Evolutionary conservation across 2,797 vertebrate species (phyloP).

Genomic region (Clarias laeviceps): DNA sequence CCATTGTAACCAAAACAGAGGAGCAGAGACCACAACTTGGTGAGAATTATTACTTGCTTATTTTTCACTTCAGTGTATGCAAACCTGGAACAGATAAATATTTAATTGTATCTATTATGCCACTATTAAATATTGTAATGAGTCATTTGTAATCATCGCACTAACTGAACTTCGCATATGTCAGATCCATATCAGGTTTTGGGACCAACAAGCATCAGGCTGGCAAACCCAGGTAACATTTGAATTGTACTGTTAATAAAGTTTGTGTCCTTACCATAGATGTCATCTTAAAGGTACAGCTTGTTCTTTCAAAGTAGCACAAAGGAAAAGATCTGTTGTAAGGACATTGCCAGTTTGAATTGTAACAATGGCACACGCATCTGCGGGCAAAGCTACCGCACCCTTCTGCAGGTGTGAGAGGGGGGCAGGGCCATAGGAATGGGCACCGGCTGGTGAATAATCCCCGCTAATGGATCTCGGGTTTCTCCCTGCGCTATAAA

Average conservation of each 20-base stretch:
- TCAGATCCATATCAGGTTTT: slow-evolving; percentile 88
- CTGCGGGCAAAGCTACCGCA: no score
- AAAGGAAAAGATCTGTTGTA: not conserved
- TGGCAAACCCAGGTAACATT: slow-evolving; percentile 84
- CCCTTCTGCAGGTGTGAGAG: no score
- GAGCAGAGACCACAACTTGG: slow-evolving; percentile 85
- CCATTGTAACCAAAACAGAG: slow-evolving; percentile 84
- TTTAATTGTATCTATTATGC: not conserved
- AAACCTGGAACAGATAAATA: not conserved
- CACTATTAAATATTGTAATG: slow-evolving; percentile 26
- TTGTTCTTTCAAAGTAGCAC: not conserved
- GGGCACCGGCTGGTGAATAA: no score
- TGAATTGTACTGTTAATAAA: not conserved
- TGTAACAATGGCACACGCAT: not conserved
- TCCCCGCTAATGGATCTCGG: no score
- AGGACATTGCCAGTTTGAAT: not conserved
- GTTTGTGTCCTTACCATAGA: not conserved
- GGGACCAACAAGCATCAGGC: slow-evolving; percentile 86
- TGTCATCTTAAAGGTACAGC: not conserved
- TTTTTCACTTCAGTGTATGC: slow-evolving; percentile 7
- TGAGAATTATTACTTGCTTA: slow-evolving; percentile 52
- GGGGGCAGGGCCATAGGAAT: no score
- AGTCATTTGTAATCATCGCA: not conserved
- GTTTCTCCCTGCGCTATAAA: no score
- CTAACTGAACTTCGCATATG: slow-evolving; percentile 24